Evolutionary conservation across 2,797 vertebrate species (phyloP).

Genomic region (Threskiornis aethiopicus): DNA sequence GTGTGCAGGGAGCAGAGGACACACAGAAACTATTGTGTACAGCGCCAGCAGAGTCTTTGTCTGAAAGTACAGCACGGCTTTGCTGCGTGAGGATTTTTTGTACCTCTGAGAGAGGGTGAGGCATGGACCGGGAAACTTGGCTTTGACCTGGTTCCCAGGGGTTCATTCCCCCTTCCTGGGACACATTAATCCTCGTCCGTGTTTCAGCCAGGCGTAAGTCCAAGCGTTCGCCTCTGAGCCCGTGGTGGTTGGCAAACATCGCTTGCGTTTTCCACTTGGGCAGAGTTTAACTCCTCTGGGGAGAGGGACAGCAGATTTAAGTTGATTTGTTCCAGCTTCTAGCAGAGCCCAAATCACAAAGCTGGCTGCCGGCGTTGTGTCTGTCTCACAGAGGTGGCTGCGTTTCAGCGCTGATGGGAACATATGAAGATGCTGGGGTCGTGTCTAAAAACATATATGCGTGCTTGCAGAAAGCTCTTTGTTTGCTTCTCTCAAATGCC

Average conservation of each 20-base stretch:
- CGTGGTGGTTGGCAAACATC: neutral
- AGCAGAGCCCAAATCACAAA: neutral
- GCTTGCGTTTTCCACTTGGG: neutral
- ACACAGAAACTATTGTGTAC: neutral
- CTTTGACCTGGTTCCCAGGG: neutral
- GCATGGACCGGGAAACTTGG: neutral
- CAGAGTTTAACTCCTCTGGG: neutral
- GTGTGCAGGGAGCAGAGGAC: neutral
- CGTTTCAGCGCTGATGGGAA: neutral
- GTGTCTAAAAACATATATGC: rapidly evolving
- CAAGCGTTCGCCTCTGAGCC: neutral
- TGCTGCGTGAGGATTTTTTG: too few relatives aligned
- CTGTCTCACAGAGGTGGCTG: neutral
- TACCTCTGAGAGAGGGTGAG: neutral
- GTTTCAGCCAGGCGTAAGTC: neutral
- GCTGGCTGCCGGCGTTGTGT: neutral
- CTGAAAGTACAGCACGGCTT: rapidly evolving
- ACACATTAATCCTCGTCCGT: neutral
- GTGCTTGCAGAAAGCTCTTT: neutral
- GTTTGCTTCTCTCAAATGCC: neutral
- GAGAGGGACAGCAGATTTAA: neutral
- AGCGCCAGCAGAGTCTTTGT: neutral
- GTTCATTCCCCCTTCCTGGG: neutral
- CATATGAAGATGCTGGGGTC: rapidly evolving
- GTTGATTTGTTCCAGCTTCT: neutral